Percentiles rank a stretch among this genome's conserved stretches.
These are phyloP conservation scores for Microcebus ravelobensis DNA, from an alignment of 2,113 vertebrate genomes.

Conservation along the genomic window DNA sequence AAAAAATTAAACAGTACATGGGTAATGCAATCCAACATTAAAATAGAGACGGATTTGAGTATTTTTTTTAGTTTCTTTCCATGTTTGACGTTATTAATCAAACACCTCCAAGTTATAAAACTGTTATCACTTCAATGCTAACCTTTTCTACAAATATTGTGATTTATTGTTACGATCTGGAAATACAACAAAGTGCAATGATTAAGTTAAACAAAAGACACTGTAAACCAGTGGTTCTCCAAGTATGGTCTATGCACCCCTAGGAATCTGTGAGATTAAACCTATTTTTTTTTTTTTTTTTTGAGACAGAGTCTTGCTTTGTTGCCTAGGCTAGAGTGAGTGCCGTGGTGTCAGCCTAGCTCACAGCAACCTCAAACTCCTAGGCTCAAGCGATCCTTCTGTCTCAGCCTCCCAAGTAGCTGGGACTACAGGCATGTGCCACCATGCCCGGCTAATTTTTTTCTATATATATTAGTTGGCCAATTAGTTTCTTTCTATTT, in stretches of 20 bases:
- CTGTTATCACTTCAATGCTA: neutral
- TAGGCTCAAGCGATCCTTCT: no score
- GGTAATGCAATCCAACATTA: conserved; percentile 34
- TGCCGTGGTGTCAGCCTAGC: no score
- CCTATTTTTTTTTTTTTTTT: no score
- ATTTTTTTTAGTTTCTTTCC: neutral
- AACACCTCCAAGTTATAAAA: neutral
- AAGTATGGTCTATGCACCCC: neutral
- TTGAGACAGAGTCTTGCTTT: no score
- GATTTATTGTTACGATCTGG: neutral
- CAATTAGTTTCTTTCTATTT: no score
- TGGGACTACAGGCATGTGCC: no score
- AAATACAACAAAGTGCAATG: conserved; percentile 21
- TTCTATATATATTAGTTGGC: no score
- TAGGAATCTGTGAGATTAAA: neutral
- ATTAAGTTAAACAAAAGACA: neutral
- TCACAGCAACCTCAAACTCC: no score
- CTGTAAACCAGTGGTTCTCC: conserved; percentile 20
- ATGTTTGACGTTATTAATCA: conserved; percentile 32
- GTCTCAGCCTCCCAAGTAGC: no score
- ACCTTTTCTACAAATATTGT: conserved; percentile 22
- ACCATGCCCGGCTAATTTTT: no score
- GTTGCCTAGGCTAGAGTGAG: no score
- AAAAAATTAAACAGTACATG: conserved; percentile 18
- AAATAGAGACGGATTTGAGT: neutral